Percentiles rank a stretch among this genome's conserved stretches.
These are phyloP conservation scores for Antheraea yamamai DNA, from an alignment of 2,888 invertebrate species.

Conservation along the genomic window DNA sequence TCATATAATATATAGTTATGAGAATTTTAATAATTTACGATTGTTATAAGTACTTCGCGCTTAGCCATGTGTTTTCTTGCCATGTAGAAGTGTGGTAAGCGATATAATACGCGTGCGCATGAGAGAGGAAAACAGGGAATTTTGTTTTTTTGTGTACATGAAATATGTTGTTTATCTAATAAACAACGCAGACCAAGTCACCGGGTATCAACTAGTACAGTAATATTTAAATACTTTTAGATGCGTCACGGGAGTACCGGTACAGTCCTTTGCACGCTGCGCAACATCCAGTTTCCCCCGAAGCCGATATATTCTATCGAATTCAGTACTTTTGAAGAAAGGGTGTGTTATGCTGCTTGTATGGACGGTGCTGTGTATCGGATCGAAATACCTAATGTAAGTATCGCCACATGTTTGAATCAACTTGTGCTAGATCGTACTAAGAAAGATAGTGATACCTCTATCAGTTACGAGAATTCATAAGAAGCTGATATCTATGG, in stretches of 20 bases:
- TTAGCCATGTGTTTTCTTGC: too few relatives aligned
- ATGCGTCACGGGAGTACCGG: constrained; percentile 74
- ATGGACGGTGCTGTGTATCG: constrained; percentile 68
- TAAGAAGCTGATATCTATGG: too few relatives aligned
- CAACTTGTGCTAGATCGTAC: constrained; percentile 12
- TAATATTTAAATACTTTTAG: constrained; percentile 39
- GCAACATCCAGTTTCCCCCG: constrained; percentile 72
- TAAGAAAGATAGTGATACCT: neutral
- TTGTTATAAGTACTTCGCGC: too few relatives aligned
- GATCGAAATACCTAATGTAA: constrained; percentile 68
- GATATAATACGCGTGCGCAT: too few relatives aligned
- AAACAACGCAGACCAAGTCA: too few relatives aligned
- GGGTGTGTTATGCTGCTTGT: constrained; percentile 71
- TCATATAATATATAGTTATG: too few relatives aligned
- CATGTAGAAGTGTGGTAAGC: too few relatives aligned
- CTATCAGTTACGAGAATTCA: too few relatives aligned
- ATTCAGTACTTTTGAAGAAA: constrained; percentile 61
- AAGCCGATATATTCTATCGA: constrained; percentile 68
- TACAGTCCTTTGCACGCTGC: constrained; percentile 60
- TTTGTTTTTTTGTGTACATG: too few relatives aligned
- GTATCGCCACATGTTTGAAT: constrained; percentile 22
- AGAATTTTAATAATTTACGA: too few relatives aligned
- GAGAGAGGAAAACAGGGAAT: too few relatives aligned
- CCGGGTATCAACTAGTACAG: neutral
- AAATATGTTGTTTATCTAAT: neutral